These are phyloP conservation scores for Thamnophis sirtalis DNA, from an alignment of 2,113 vertebrate genomes.

Conservation along the genomic window DNA sequence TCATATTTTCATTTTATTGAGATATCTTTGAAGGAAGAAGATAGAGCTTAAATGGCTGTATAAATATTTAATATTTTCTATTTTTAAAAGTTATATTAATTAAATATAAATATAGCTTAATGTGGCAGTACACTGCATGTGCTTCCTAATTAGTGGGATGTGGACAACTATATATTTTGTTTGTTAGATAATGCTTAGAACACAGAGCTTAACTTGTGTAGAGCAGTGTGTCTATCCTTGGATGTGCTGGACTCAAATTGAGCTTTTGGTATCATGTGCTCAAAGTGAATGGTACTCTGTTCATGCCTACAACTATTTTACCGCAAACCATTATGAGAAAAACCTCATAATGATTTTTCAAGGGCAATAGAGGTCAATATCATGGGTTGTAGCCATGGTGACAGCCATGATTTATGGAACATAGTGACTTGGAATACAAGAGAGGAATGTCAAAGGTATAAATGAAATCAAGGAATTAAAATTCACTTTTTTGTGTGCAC, in stretches of 20 bases:
- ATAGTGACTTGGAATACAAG: not conserved
- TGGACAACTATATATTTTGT: not conserved
- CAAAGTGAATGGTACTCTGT: not conserved
- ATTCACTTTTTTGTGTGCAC: not conserved
- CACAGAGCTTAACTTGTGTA: not conserved
- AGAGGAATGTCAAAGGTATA: not conserved
- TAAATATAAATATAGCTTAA: not conserved
- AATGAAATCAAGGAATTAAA: not conserved
- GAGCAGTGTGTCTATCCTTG: not conserved
- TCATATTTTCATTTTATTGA: not conserved
- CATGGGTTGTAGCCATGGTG: not conserved
- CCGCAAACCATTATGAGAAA: not conserved
- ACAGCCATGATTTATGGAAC: not conserved
- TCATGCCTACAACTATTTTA: not conserved
- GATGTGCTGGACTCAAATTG: not conserved
- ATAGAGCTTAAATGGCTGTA: not conserved
- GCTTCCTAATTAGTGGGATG: not conserved
- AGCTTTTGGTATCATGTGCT: not conserved
- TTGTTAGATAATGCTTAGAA: not conserved
- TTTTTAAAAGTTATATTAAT: not conserved
- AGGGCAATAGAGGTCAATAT: not conserved
- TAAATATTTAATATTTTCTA: not conserved
- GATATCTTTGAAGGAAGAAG: not conserved
- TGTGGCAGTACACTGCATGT: not conserved
- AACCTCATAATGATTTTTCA: not conserved